Percentiles rank a stretch among this genome's conserved stretches.
Evolutionary conservation across 2,888 invertebrate species (phyloP).

Genomic region (Dynastes grantii): DNA sequence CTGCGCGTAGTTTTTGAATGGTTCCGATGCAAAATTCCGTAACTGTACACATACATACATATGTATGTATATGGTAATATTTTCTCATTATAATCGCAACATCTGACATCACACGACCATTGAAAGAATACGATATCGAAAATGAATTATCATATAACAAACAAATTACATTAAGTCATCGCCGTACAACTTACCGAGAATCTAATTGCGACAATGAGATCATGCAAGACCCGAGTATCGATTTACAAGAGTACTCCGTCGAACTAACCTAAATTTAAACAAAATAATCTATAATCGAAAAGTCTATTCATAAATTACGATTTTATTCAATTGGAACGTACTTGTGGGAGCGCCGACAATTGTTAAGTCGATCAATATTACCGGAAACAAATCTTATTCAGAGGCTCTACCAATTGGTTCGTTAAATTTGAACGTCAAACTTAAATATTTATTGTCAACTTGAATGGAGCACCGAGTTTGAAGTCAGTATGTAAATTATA

Average conservation of each 20-base stretch:
- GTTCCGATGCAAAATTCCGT: too few species aligned
- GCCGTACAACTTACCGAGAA: constrained; percentile 17
- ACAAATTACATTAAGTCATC: constrained; percentile 43
- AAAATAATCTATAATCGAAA: constrained; percentile 46
- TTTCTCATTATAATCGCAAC: constrained; percentile 36
- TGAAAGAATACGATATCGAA: constrained; percentile 33
- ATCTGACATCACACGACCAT: constrained; percentile 31
- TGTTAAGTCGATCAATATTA: constrained; percentile 56
- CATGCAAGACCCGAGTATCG: constrained; percentile 28
- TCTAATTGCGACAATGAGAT: constrained; percentile 46
- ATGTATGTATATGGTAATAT: constrained; percentile 25
- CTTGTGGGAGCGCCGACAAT: constrained; percentile 53
- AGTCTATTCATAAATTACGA: constrained; percentile 52
- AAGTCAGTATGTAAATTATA: constrained; percentile 44
- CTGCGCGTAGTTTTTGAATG: too few species aligned
- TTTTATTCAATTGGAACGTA: constrained; percentile 56
- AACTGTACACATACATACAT: not conserved
- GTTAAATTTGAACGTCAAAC: constrained; percentile 48
- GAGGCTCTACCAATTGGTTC: constrained; percentile 47
- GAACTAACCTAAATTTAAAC: constrained; percentile 44
- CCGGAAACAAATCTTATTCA: constrained; percentile 55
- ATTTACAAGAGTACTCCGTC: constrained; percentile 25
- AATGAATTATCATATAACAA: constrained; percentile 29
- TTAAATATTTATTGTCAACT: constrained; percentile 47
- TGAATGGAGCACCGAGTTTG: constrained; percentile 19